Percentiles rank a stretch among this genome's conserved stretches.
Conservation (phyloP, 2,113 vertebrate species). For the Corythoichthys haematopterus region DNA sequence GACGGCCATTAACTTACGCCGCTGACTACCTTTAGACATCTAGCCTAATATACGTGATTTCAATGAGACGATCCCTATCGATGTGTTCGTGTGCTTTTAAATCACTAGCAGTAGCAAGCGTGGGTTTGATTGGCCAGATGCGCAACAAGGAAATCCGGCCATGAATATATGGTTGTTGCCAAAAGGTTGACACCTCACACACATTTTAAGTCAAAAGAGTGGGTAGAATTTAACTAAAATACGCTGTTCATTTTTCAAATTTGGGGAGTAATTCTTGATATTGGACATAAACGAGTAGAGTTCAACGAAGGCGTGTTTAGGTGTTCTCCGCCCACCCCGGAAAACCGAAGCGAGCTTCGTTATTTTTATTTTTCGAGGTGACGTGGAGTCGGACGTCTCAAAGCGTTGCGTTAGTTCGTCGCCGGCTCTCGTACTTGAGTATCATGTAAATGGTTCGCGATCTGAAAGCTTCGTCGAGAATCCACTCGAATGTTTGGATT, state of each 20-base stretch:
- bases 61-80: slow-evolving; percentile 4
- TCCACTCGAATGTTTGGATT: neutral
- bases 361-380: slow-evolving; percentile 68
- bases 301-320: slow-evolving; percentile 17
- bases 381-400: slow-evolving; percentile 62
- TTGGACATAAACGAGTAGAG: neutral
- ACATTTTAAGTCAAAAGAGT: neutral
- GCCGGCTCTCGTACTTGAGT: too few relatives aligned
- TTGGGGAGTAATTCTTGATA: fast-evolving
- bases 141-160: slow-evolving; percentile 54
- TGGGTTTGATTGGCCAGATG: slow-evolving; percentile 43
- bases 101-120: slow-evolving; percentile 19
- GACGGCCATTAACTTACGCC: too few relatives aligned
- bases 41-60: neutral
- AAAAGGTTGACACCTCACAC: neutral
- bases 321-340: slow-evolving; percentile 64
- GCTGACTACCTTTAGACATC: neutral
- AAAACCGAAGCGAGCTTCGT: slow-evolving; percentile 48
- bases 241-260: neutral
- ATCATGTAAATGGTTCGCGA: neutral
- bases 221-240: neutral
- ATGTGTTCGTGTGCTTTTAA: slow-evolving; percentile 30
- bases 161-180: neutral
- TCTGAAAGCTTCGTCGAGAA: neutral
- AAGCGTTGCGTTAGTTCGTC: neutral